Evolutionary conservation across 35 echinoderm and acorn worm species (phyloP).

Genomic region (Heliocidaris erythrogramma): DNA sequence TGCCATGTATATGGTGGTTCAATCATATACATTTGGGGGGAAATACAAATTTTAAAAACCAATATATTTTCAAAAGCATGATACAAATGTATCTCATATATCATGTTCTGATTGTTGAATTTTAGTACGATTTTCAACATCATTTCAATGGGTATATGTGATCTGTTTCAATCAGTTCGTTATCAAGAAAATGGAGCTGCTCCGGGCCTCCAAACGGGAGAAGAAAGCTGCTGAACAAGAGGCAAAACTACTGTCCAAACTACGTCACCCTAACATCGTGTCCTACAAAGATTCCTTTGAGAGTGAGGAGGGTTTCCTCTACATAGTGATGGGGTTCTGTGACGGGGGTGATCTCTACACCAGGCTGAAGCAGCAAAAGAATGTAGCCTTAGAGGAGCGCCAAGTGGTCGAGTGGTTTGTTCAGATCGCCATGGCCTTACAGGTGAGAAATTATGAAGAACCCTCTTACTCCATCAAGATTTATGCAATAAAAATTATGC

Average conservation of each 20-base stretch:
- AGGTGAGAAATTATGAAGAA: slow-evolving; percentile 61
- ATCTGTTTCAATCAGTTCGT: slow-evolving; percentile 75
- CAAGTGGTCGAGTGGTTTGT: slow-evolving; percentile 99
- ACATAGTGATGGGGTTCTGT: slow-evolving; percentile 98
- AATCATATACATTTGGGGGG: too few species aligned
- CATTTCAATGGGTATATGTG: background rate
- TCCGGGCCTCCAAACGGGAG: slow-evolving; percentile 86
- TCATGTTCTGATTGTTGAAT: too few species aligned
- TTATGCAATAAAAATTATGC: too few species aligned
- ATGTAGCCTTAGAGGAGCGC: slow-evolving; percentile 75
- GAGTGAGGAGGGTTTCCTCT: slow-evolving; percentile 88
- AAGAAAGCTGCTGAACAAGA: slow-evolving; percentile 95
- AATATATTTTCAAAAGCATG: too few species aligned
- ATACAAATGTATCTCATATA: too few species aligned
- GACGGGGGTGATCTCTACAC: slow-evolving; percentile 94
- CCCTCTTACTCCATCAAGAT: background rate
- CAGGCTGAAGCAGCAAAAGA: slow-evolving; percentile 88
- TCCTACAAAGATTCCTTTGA: slow-evolving; percentile 99
- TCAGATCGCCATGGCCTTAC: slow-evolving; percentile 97
- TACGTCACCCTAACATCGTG: slow-evolving; percentile 96
- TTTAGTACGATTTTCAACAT: too few species aligned
- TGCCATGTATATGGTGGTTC: too few species aligned
- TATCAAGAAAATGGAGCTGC: slow-evolving; percentile 93
- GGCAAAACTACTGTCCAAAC: slow-evolving; percentile 92
- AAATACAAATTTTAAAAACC: too few species aligned